Base-by-base conservation (phyloP, 2,797 vertebrate species). In the Lemur catta region DNA sequence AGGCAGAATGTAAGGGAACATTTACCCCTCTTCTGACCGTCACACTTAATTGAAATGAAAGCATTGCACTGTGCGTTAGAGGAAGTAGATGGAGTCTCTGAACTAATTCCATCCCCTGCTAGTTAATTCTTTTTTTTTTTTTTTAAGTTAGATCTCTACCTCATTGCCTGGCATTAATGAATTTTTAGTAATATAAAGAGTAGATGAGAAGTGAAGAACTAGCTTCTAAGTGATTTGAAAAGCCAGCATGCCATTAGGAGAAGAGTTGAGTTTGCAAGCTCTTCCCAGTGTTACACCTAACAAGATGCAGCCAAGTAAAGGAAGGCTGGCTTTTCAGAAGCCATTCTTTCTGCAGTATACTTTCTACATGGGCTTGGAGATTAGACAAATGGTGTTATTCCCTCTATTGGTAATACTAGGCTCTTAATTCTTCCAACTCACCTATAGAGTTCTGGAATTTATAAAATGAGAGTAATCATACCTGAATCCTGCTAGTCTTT, bases 111-210 rank as follows among this genome's bases (percentile, higher is more conserved):
- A 97, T 97, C 89, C 95, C 94, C 75, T 65, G 76, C 94, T 76
- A 96, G 94, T 96, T 98, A 98, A 98, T 98, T 98, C 76, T 88
- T 97, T 96, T 97, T 97, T 97, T 95, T 97, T 97, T 98, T 41
- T 95, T 97, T 97, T 86, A 98, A 97, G 71, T 92, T 96, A 97
- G 91, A 97, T 97, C 95, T 98, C 93, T 94, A 98, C 96, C 80
- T 98, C 95, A 98, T 98, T 98, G 98, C 95, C 90, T 98, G 89
- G 74, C 95, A 96, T 98, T 98, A 98, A 98, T 98, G 97, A 98
- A 96, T 96, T 97, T 95, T 95, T 79, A 94, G 86, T 65, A 97
- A 97, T 86, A 94, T 35, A 97, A 98, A 94, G 94, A 96, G 91
- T 95, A 96, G 69, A 95, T 97, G 89, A 96, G 69, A 92, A 97